These are phyloP conservation scores for Patiria miniata DNA, from an alignment of 35 echinoderm and acorn worm genomes.

Conservation along the genomic window DNA sequence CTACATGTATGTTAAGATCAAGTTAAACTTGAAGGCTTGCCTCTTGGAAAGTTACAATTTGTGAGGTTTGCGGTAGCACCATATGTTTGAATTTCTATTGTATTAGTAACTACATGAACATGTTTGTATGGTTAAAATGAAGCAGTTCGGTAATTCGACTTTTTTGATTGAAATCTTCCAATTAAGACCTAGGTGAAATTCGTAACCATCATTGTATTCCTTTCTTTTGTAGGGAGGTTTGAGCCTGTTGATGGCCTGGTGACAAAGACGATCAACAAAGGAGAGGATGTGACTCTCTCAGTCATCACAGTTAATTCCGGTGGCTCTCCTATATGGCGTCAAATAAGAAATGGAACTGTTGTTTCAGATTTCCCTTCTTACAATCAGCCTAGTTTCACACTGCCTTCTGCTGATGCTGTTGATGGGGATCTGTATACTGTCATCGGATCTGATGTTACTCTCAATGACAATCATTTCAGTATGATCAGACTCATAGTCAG, in stretches of 20 bases:
- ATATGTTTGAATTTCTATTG: no score
- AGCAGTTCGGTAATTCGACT: not conserved
- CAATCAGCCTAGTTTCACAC: not conserved
- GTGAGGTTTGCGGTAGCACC: no score
- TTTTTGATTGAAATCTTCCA: not conserved
- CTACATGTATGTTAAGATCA: no score
- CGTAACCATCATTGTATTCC: not conserved
- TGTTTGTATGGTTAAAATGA: no score
- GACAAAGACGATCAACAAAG: slow-evolving; percentile 3
- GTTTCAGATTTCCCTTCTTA: not conserved
- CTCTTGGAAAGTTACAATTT: no score
- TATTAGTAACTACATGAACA: no score
- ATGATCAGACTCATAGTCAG: slow-evolving; percentile 9
- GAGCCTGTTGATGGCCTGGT: slow-evolving; percentile 1
- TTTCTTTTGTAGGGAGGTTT: not conserved
- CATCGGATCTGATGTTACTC: not conserved
- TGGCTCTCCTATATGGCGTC: not conserved
- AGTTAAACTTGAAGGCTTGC: no score
- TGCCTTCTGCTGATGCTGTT: not conserved
- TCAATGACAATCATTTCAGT: not conserved
- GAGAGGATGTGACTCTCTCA: not conserved
- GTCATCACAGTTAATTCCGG: not conserved
- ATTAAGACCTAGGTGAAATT: not conserved
- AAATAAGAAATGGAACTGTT: not conserved
- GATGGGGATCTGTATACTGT: slow-evolving; percentile 2